Base-by-base conservation (phyloP, 2,797 vertebrate species). In the Pteropus rufus region DNA sequence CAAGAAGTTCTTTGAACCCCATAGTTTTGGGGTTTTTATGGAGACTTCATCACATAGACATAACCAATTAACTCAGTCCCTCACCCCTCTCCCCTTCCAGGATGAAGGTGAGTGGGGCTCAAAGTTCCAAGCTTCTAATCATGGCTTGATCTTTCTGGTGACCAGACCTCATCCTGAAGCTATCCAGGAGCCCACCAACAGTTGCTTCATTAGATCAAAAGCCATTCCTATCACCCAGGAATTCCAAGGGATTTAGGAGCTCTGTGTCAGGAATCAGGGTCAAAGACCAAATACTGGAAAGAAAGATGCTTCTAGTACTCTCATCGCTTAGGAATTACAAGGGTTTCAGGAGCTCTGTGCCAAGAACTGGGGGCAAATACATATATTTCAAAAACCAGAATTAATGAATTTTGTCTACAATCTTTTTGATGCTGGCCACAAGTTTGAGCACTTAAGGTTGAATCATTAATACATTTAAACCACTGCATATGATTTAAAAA, bases 401-500 rank as follows among this genome's bases (percentile, higher is more conserved):
- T 86, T 64, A 83, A 82, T 14, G 9, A 72, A 91, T 81, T 75
- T 89, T 83, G 12, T 76, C 44, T 73, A 92, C 14, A 62, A 64
- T 41, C 60, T 95, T 86, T 94, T 52, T 72, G 10, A 82, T 34
- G 12, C 70, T 6, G 39, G 12, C n/a, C 44, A 34, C 36, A 81
- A 86, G 29, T 67, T 56, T 91, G n/a, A 58, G 18, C n/a, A 83
- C 23, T 39, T 80, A 52, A 54, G 26, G 67, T 72, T 80, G 41
- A 96, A 76, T 88, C 70, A n/a, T 44, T 81, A 88, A 60, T 83
- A 52, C 44, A 89, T 34, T 94, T 65, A 65, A 62, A 72, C 70
- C n/a, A 83, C 11, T 52, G 39, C 24, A 44, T 79, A 26, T 82
- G 31, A 44, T 72, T 76, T 36, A 70, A 87, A 88, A 62, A 84